Evolutionary conservation across 2,113 vertebrate species (phyloP).

Genomic region (Morone chrysops): DNA sequence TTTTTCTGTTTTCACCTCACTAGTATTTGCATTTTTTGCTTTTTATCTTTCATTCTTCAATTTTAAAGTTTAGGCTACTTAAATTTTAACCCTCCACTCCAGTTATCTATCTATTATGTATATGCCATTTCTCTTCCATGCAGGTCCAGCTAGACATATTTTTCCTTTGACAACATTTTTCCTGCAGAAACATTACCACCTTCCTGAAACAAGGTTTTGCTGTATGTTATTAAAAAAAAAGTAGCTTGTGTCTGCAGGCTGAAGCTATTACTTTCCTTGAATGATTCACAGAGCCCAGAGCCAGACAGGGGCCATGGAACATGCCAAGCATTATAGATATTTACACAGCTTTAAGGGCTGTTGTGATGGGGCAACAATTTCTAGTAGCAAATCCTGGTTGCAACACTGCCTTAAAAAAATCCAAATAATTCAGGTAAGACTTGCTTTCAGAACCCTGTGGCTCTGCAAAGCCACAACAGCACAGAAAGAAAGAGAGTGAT

Average conservation of each 20-base stretch:
- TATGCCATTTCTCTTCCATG: neutral
- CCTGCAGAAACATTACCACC: conserved; percentile 1
- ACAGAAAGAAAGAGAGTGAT: neutral
- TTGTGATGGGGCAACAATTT: conserved; percentile 29
- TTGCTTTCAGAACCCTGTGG: conserved; percentile 3
- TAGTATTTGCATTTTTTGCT: neutral
- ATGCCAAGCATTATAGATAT: conserved; percentile 51
- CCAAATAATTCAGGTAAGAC: conserved; percentile 35
- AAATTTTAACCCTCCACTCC: neutral
- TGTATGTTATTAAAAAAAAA: conserved; percentile 4
- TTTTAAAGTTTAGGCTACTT: neutral
- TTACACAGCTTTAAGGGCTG: conserved; percentile 37
- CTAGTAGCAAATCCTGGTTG: neutral
- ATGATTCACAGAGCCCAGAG: conserved; percentile 38
- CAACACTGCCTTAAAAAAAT: conserved; percentile 28
- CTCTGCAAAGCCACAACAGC: conserved; percentile 26
- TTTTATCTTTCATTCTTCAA: neutral
- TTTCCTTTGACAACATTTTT: neutral
- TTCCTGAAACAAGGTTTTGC: conserved; percentile 1
- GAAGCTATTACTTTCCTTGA: conserved; percentile 39
- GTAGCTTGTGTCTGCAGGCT: conserved; percentile 36
- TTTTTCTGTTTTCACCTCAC: neutral
- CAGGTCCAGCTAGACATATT: neutral
- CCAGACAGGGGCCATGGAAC: conserved; percentile 15
- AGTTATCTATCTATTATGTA: neutral